Base-by-base conservation (phyloP, 2,888 invertebrate genomes). In the Nymphalis polychloros region DNA sequence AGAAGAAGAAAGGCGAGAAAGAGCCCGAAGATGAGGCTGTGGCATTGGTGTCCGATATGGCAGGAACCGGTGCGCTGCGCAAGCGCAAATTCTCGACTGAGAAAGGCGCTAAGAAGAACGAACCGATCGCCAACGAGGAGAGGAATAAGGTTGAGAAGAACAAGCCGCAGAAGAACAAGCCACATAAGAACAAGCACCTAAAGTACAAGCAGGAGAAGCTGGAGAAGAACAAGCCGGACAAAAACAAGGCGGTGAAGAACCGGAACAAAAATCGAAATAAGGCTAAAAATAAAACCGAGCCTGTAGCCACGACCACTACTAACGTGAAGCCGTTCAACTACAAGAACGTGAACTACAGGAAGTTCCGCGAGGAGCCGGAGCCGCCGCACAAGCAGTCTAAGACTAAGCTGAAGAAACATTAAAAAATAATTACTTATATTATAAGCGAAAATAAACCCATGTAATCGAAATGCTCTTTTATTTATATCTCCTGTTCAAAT, bases 291-390 rank as follows among this genome's bases (percentile, higher is more conserved):
- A 74, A 72, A 61, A 67, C 67, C 31, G 69, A 74, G 35, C 74
- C 79, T 4, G 68, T 35, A 5, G 75, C 73, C 17, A 17, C 47
- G 23, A 67, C 63, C 13, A 4, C 41, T 4, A 13, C 41, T 8
- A 66, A 76, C 57, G 73, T 78, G 0, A 81, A 81, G 65, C 79
- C 83, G 0, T 84, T 73, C 71, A 75, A 75, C 23, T 89, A 89
- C 71, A 86, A 85, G 68, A 84, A 84, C 61, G 78, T 79, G 0
- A 83, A 88, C 72, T 89, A 87, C 70, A 85, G 77, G 67, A 88
- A 86, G 79, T 89, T 88, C 70, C 82, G 79, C 68, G 82, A 82
- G 57, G 83, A 84, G 4, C 68, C 78, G 16, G 82, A 81, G 64
- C 85, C 84, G 72, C 75, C 79, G 64, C 81, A 78, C 72, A 87